phyloP scores from a whole-genome alignment of 2,113 vertebrate species.

The Seriola quinqueradiata region DNA sequence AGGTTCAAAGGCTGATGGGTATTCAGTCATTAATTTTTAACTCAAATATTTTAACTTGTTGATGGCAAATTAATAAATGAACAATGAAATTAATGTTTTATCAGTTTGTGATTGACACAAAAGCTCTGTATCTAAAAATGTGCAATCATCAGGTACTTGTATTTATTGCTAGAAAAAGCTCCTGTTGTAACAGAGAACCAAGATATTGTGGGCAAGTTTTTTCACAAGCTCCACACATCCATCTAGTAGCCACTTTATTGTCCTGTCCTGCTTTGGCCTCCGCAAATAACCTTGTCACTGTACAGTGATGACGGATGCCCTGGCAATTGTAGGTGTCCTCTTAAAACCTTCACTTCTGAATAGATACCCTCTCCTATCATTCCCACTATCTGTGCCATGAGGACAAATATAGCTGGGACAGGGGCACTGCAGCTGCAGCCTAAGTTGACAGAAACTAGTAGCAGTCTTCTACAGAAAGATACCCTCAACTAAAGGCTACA shows the following conservation, averaged over 20 bases:
- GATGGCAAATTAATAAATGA: no score
- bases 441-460: conserved; percentile 34
- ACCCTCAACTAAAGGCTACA: conserved; percentile 21
- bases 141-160: neutral
- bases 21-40: no score
- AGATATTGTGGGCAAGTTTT: conserved; percentile 1
- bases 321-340: conserved; percentile 70
- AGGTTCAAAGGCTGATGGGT: no score
- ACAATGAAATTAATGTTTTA: no score
- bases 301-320: conserved; percentile 67
- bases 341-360: conserved; percentile 72
- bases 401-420: conserved; percentile 73
- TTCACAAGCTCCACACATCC: conserved; percentile 36
- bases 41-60: no score
- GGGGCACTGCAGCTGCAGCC: conserved; percentile 52
- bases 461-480: conserved; percentile 31
- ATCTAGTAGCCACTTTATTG: conserved; percentile 49
- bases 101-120: neutral
- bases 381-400: conserved; percentile 67
- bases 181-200: neutral
- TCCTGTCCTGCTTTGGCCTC: conserved; percentile 44
- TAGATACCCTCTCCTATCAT: conserved; percentile 68
- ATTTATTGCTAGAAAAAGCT: neutral
- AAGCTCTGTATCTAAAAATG: neutral
- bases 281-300: conserved; percentile 71